Evolutionary conservation across 2,797 vertebrate genomes (phyloP), one percentile per base, ranked within the genome.

Genomic region (Microhierax caerulescens): DNA sequence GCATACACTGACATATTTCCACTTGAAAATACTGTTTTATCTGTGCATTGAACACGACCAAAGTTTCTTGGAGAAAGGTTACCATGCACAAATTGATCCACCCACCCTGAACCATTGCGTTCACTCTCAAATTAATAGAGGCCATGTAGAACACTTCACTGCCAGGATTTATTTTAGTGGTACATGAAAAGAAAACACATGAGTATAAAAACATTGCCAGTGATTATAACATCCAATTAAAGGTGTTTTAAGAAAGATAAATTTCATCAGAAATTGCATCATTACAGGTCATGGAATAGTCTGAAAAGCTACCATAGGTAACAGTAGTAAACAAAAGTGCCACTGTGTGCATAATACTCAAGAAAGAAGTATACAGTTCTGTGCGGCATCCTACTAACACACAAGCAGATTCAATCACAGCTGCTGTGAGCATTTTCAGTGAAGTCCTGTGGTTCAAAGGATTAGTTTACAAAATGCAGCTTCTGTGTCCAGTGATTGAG

Each of bases 141-240:
- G 83, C 57, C 74, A 77, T 7, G 53, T 81, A 60, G 60, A 88
- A 68, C 74, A 36, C 86, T 82, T 93, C 84, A 91, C 86, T 87
- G 78, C 86, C 89, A 96, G 59, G 47, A 96, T 93, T 96, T 96
- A 94, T 95, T 95, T 81, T 22, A 89, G 86, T 89, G 60, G 79
- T 95, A 94, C 83, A 88, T 45, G 63, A 85, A 85, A 95, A 79
- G 86, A 96, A 91, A 93, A 92, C 68, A 73, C 21, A 75, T 2
- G 13, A 85, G 72, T 95, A 93, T 94, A 95, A 95, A 97, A 97
- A 90, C 97, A 95, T 90, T 92, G 97, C 93, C 96, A 97, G 94
- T 96, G 92, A 91, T 81, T 77, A 60, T 79, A 94, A 80, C 86
- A 84, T 90, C 93, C 72, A 94, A 87, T 85, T 70, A 79, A 94